Conservation (phyloP, 2,888 invertebrate genomes). For the Gastracanthus pulcherrimus region DNA sequence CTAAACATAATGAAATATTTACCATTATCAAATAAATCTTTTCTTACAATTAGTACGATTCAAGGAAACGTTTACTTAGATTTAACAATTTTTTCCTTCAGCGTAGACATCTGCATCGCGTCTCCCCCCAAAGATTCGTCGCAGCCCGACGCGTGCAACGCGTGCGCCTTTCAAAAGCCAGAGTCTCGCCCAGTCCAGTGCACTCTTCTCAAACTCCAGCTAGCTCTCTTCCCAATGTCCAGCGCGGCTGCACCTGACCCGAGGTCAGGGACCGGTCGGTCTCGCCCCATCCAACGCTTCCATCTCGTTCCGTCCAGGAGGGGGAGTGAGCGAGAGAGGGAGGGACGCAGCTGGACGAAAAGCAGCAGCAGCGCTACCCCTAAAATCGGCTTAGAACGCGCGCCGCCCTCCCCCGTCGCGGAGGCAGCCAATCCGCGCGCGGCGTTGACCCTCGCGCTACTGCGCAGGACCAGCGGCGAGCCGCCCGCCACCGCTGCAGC, state of each 20-base stretch:
- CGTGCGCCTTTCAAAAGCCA: constrained; percentile 56
- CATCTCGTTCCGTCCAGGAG: constrained; percentile 55
- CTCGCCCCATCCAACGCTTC: constrained; percentile 19
- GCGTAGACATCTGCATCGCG: too few species aligned
- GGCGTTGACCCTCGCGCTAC: constrained; percentile 67
- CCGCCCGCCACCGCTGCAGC: constrained; percentile 2
- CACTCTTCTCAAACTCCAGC: not conserved
- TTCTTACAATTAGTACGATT: too few species aligned
- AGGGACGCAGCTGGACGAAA: constrained; percentile 57
- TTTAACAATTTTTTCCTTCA: too few species aligned
- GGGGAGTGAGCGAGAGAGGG: constrained; percentile 62
- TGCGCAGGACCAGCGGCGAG: constrained; percentile 73
- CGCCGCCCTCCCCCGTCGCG: constrained; percentile 72
- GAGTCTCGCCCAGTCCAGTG: constrained; percentile 8
- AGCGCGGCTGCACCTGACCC: constrained; percentile 64
- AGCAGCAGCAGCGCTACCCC: constrained; percentile 67
- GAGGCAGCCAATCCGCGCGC: constrained; percentile 72
- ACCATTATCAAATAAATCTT: too few species aligned
- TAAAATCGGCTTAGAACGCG: constrained; percentile 76
- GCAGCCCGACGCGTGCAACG: constrained; percentile 49
- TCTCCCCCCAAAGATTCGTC: not conserved
- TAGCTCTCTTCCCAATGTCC: not conserved
- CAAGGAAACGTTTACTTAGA: too few species aligned
- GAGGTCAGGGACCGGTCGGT: constrained; percentile 62
- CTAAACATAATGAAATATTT: too few species aligned